Evolutionary conservation across 2,888 invertebrate genomes (phyloP).

Genomic region (Epsilonema sp.): DNA sequence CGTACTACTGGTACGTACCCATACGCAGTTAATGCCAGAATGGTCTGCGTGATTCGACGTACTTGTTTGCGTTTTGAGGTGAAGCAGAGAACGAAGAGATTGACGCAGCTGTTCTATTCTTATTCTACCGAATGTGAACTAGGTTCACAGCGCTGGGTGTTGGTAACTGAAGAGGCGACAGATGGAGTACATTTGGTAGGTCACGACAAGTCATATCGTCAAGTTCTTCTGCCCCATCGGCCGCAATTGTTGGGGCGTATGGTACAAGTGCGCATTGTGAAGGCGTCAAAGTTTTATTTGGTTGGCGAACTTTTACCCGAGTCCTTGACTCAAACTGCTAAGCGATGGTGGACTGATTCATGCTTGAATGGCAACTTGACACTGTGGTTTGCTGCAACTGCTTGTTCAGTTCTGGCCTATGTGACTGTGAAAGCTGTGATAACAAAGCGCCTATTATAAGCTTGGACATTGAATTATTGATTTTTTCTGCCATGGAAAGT

Average conservation of each 20-base stretch:
- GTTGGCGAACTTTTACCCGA: conserved; percentile 24
- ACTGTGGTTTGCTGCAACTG: too few species aligned
- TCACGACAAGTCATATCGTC: conserved; percentile 86
- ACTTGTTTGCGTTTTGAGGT: conserved; percentile 1
- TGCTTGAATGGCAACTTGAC: too few species aligned
- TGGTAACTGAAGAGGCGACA: conserved; percentile 79
- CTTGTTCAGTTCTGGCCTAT: too few species aligned
- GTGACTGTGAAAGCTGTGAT: too few species aligned
- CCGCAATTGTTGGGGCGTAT: conserved; percentile 58
- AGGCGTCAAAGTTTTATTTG: conserved; percentile 34
- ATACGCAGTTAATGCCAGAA: not conserved
- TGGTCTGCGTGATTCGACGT: not conserved
- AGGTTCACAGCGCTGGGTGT: conserved; percentile 41
- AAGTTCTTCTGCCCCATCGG: conserved; percentile 33
- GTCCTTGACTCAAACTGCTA: too few species aligned
- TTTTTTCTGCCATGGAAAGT: too few species aligned
- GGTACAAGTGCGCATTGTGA: conserved; percentile 51
- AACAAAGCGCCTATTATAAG: too few species aligned
- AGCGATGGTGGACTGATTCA: too few species aligned
- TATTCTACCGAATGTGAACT: too few species aligned
- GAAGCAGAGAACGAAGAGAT: conserved; percentile 45
- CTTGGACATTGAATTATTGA: too few species aligned
- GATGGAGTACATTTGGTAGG: conserved; percentile 74
- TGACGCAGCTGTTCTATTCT: conserved; percentile 66
- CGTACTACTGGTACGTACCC: too few species aligned